These are phyloP conservation scores for Trinorchestia longiramus DNA, from an alignment of 1,140 invertebrate species.

Conservation along the genomic window DNA sequence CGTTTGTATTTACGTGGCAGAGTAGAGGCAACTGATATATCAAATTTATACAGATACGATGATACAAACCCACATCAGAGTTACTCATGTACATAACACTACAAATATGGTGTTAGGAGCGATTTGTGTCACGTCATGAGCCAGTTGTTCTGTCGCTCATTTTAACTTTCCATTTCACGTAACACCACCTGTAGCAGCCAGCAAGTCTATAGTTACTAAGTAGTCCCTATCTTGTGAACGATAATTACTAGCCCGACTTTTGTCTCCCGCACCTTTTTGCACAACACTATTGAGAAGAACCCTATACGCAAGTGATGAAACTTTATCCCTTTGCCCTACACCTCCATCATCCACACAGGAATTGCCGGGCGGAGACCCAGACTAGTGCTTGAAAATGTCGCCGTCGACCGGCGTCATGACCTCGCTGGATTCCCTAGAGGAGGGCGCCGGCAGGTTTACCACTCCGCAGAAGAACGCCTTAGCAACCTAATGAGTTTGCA, in stretches of 20 bases:
- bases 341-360: neutral
- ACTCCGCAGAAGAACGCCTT: neutral
- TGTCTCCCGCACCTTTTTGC: neutral
- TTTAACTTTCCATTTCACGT: neutral
- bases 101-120: neutral
- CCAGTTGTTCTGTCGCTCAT: neutral
- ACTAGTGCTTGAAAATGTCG: neutral
- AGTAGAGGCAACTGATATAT: neutral
- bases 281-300: neutral
- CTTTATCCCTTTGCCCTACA: neutral
- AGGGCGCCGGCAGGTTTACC: neutral
- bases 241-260: neutral
- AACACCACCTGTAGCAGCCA: neutral
- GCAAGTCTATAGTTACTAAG: neutral
- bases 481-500: neutral
- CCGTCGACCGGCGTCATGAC: neutral
- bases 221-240: neutral
- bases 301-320: neutral
- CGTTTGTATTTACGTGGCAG: neutral
- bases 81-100: neutral
- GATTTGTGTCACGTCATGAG: neutral
- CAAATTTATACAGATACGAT: neutral
- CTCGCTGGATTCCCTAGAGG: neutral
- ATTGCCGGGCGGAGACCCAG: neutral
- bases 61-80: neutral